Base-by-base conservation (phyloP, 2,797 vertebrate genomes). In the Sparidentex hasta region DNA sequence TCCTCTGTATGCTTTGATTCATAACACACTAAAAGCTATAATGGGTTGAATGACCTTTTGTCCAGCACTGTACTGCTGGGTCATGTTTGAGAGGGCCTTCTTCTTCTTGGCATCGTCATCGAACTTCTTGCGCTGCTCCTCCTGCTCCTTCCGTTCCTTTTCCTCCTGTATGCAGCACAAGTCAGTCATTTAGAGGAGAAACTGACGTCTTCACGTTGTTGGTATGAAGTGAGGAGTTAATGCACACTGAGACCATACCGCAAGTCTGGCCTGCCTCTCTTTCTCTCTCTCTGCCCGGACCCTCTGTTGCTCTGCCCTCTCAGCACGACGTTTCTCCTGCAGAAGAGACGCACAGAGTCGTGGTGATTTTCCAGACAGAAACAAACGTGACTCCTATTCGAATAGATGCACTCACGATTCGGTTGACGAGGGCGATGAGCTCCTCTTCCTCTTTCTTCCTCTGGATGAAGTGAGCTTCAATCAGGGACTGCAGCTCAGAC, bases 361-460 rank as follows among this genome's bases (percentile, higher is more conserved):
- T 1, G 2, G 6, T 29, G 65, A 52, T 47, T 59, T n/a, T 43
- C 17, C 1, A 1, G 50, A 54, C 11, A 18, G 16, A 43, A 14
- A 59, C 20, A 13, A 33, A 5, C 2, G 1, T 0, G 3, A 47
- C 1, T 54, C 8, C 13, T 43, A 25, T 29, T n/a, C 44, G 8
- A 52, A 6, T 0, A 33, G n/a, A 71, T 11, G 90, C 96, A 93
- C 93, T 88, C 78, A 99, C 98, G 51, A 99, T 99, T 84, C 98
- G 97, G 59, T 97, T 97, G 75, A 98, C 99, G 5, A 99, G 96
- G 16, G 96, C 94, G 1, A 98, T 91, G 23, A 99, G 95, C 38
- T 99, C 98, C 84, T 99, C 98, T 12, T 99, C 98, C 78, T 99
- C 98, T 76, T 98, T 99, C 94, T 99, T 98, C 64, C 98, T 95